phyloP scores from a whole-genome alignment of 1,140 invertebrate species.

The Sminthurinus signatus region DNA sequence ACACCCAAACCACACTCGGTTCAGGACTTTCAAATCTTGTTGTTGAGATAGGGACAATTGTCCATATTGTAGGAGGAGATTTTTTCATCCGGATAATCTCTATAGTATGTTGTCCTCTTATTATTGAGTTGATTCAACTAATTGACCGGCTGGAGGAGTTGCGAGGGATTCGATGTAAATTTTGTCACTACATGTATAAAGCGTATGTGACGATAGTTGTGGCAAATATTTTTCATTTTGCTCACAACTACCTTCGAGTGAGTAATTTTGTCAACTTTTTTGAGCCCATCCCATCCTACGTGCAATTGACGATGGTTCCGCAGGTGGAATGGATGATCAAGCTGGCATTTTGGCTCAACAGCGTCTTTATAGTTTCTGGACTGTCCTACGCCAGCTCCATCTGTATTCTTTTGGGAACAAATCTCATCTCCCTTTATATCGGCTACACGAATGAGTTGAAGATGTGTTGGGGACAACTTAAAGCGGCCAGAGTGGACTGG shows the following conservation, averaged over 20 bases:
- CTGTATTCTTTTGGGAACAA: neutral
- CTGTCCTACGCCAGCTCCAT: neutral
- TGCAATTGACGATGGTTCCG: neutral
- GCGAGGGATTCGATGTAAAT: neutral
- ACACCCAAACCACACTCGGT: neutral
- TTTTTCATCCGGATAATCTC: neutral
- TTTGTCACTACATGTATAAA: neutral
- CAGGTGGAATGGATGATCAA: neutral
- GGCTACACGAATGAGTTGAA: neutral
- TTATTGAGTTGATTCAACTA: neutral
- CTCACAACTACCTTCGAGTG: neutral
- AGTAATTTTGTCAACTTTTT: slow-evolving; percentile 1
- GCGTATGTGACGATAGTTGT: neutral
- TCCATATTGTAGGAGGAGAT: neutral
- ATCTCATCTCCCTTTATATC: neutral
- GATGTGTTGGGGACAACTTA: neutral
- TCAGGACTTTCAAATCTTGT: neutral
- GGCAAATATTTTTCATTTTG: neutral
- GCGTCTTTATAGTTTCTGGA: neutral
- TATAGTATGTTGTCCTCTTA: neutral
- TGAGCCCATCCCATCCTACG: neutral
- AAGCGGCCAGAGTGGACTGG: neutral
- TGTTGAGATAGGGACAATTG: neutral
- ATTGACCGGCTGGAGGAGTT: neutral
- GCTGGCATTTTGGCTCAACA: neutral